phyloP scores from a whole-genome alignment of 2,888 invertebrate species.

The Harmothoe impar region DNA sequence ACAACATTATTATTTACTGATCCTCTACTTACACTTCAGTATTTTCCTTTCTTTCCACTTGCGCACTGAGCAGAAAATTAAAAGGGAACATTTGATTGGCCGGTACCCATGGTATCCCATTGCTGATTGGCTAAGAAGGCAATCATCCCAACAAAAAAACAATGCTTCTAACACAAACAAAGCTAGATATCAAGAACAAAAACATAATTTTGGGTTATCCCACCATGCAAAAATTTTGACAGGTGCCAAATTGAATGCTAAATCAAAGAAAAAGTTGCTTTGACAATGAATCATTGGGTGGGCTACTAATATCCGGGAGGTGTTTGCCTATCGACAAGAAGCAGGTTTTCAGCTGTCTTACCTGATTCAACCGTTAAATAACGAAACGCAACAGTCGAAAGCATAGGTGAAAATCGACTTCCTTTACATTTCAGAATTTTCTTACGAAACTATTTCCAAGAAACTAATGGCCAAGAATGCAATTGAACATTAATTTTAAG shows the following conservation, averaged over 20 bases:
- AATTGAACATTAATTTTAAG: no score
- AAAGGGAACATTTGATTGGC: slow-evolving; percentile 57
- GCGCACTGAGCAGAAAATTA: slow-evolving; percentile 58
- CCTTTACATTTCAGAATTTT: no score
- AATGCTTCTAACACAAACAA: slow-evolving; percentile 25
- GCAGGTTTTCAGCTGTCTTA: slow-evolving; percentile 3
- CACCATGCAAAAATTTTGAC: slow-evolving; percentile 34
- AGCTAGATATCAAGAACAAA: neutral
- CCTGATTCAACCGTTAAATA: neutral
- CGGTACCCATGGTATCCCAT: slow-evolving; percentile 32
- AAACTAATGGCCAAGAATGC: no score
- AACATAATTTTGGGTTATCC: neutral
- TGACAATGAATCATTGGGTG: neutral
- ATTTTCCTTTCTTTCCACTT: slow-evolving; percentile 57
- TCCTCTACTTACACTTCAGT: slow-evolving; percentile 62
- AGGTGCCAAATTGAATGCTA: slow-evolving; percentile 39
- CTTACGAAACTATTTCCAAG: no score
- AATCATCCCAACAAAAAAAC: slow-evolving; percentile 21
- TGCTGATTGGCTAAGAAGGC: slow-evolving; percentile 54
- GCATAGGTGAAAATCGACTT: neutral
- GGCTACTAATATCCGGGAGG: neutral
- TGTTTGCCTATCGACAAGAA: slow-evolving; percentile 10
- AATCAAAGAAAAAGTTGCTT: slow-evolving; percentile 12
- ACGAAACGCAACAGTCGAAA: neutral
- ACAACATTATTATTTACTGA: slow-evolving; percentile 44